Evolutionary conservation across 2,888 invertebrate species (phyloP), one percentile per base, ranked within the genome.

Genomic region (Pherbina coryleti): DNA sequence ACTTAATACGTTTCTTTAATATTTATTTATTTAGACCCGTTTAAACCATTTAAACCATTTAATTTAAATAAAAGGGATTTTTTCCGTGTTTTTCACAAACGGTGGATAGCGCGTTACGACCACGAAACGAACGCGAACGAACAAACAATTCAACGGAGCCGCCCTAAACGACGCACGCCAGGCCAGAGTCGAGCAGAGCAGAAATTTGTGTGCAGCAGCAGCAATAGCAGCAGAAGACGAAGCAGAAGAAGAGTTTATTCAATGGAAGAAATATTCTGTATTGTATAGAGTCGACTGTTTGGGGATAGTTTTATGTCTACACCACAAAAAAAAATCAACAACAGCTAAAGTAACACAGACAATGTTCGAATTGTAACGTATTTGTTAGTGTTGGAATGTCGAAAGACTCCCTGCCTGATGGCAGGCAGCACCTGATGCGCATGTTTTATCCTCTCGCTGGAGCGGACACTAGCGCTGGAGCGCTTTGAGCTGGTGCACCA

Each of bases 111-210:
- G 77, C 75, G 77, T 75, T 73, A 69, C 71, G 75, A 62, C 37
- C 71, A 75, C 75, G 78, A 37, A 49, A 53, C 74, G 79, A 75
- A 77, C 76, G 73, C 77, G 75, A 62, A 77, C 70, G 77, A 67
- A 75, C 66, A 49, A 70, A 72, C 75, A 74, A 69, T 77, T 79
- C 67, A 76, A 79, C 77, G 83, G 83, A 81, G 82, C 83, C 83
- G 83, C 83, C 83, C 83, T 81, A 82, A 81, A 78, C 80, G 78
- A 77, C 72, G 69, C 44, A 77, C 75, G 57, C 71, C 25, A 76
- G 57, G 70, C 73, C 53, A 75, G 62, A 73, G 51, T 72, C 44
- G 72, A 77, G 66, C 66, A 51, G 62, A 17, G 55, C 19, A 60
- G 22, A 60, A 67, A 22, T 67, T 37, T 22, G n/a, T 67, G 44